A percentile compares a stretch with the other conserved stretches of the same genome.
phyloP scores from a whole-genome alignment of 2,888 invertebrate species.

The Elegia similella region DNA sequence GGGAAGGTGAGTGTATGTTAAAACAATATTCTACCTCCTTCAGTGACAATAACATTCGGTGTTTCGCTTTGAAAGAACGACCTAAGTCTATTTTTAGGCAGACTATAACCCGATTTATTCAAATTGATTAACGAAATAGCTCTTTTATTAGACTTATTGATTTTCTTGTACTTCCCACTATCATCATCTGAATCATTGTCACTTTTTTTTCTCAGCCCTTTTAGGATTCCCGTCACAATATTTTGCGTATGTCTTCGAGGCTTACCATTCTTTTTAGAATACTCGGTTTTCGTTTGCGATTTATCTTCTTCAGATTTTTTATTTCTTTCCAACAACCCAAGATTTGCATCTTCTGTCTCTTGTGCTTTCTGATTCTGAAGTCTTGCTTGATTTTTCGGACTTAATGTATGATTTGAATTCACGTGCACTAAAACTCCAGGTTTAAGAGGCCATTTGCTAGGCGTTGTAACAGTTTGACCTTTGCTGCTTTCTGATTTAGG shows the following conservation, averaged over 20 bases:
- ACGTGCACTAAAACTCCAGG: constrained; percentile 94
- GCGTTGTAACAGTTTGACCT: constrained; percentile 66
- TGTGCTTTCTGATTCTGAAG: constrained; percentile 46
- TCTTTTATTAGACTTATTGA: constrained; percentile 72
- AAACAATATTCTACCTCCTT: constrained; percentile 70
- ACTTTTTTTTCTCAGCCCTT: constrained; percentile 60
- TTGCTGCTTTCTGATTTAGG: constrained; percentile 48
- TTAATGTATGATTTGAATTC: constrained; percentile 89
- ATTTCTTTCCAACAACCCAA: constrained; percentile 70
- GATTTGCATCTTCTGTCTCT: constrained; percentile 49
- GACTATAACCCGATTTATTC: constrained; percentile 59
- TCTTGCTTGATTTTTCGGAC: constrained; percentile 78
- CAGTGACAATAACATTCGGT: constrained; percentile 74
- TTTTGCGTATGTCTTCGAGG: constrained; percentile 55
- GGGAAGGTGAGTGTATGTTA: constrained; percentile 29
- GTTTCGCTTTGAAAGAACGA: constrained; percentile 73
- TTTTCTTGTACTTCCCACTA: constrained; percentile 73
- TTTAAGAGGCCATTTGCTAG: constrained; percentile 91
- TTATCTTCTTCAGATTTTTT: constrained; percentile 42
- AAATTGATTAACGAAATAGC: constrained; percentile 65
- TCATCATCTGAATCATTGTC: constrained; percentile 67
- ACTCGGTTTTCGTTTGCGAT: constrained; percentile 49
- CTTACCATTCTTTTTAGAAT: constrained; percentile 65
- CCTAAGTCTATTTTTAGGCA: constrained; percentile 62
- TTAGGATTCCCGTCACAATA: constrained; percentile 61